Evolutionary conservation across 2,888 invertebrate genomes (phyloP), one percentile per base, ranked within the genome.

Genomic region (Drosophila pseudotalamancana): DNA sequence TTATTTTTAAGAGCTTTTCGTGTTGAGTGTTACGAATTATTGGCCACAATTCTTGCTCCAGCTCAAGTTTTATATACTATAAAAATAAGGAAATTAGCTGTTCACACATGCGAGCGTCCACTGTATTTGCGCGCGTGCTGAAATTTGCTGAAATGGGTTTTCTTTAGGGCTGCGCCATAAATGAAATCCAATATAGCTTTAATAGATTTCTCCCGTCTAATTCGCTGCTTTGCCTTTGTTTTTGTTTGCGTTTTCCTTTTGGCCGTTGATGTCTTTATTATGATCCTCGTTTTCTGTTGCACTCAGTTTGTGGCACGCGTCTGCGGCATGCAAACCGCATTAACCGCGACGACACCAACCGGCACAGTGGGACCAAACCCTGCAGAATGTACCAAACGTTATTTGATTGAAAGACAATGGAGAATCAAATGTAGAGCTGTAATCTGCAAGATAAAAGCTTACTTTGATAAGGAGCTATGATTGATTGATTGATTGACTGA

Each of bases 221-320:
- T 60, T 31, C 46, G n/a, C 6, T 32, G 12, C 34, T 21, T 25
- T 42, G 21, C 42, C 16, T 43, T 48, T 25, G 42, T 25, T 49
- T 50, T 14, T 32, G 8, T n/a, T 46, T 34, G 5, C 14, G n/a
- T 6, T 8, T 32, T 9, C 3, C 31, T 5, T 31, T 21, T 46
- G 49, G 45, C n/a, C 50, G 56, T 54, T 72, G 59, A 70, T 65
- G 59, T 55, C 70, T 66, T 72, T 70, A 70, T 65, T 50, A 59
- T 70, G 50, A 60, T 42, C 45, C 42, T 31, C 11, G 19, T 11
- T n/a, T n/a, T 14, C 5, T 21, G 18, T 23, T 39, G 55, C 32
- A 46, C 23, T 18, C 29, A 9, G 37, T 32, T 60, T 31, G 11
- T 23, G 46, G 46, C 46, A 46, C 46, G 46, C 46, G 46, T 46